A percentile compares a stretch with the other conserved stretches of the same genome.
These are phyloP conservation scores for human DNA, from an alignment of 2,113 vertebrate genomes.

Conservation along the genomic window DNA sequence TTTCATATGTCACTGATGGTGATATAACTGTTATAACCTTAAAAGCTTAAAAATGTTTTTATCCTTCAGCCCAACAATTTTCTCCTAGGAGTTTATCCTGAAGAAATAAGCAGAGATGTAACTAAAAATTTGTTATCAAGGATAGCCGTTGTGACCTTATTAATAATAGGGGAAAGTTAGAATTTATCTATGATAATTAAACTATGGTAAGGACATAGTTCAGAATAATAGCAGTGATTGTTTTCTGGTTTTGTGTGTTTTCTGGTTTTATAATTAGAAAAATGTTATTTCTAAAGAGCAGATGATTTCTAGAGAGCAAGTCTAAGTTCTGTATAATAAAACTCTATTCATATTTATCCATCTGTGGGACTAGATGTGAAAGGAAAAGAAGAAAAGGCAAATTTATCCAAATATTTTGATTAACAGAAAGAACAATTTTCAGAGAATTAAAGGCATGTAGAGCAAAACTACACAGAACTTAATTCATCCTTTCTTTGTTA, in stretches of 20 bases:
- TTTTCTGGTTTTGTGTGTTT: slow-evolving; percentile 23
- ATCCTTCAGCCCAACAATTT: neutral
- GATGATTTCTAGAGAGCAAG: neutral
- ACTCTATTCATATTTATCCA: neutral
- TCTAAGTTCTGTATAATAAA: neutral
- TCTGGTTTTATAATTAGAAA: neutral
- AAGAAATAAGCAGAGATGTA: neutral
- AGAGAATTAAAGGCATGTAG: neutral
- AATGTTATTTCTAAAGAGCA: neutral
- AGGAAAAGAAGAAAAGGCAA: neutral
- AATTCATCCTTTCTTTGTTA: neutral
- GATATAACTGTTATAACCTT: neutral
- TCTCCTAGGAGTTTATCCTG: neutral
- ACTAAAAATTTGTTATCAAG: neutral
- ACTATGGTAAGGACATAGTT: neutral
- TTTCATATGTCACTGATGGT: neutral
- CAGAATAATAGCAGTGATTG: neutral
- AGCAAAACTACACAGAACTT: neutral
- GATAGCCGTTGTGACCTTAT: neutral
- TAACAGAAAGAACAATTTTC: neutral
- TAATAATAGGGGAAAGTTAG: neutral
- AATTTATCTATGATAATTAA: neutral
- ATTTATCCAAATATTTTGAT: neutral
- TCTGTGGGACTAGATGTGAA: no score
- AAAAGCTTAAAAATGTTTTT: slow-evolving; percentile 15